Base-by-base conservation (phyloP, 2,888 invertebrate genomes). In the Macroteleia sp. region DNA sequence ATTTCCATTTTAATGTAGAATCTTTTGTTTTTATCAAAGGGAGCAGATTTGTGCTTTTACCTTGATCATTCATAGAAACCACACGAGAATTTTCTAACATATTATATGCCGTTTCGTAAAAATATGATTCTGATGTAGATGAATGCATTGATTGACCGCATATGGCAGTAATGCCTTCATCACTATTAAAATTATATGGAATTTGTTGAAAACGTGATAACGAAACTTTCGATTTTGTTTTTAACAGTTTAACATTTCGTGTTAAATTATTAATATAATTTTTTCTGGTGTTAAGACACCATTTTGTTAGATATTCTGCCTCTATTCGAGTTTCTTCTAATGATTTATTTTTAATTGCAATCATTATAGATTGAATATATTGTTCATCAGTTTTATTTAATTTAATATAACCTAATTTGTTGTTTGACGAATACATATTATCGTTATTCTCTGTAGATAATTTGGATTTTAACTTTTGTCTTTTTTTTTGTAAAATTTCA, bases 141-240 rank as follows among this genome's bases (percentile, higher is more conserved):
- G 16, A 42, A 34, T 64, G 64, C 52, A 42, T 52, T 14, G 64
- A 20, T 20, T 52, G 64, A 41, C 41, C 62, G 30, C 64, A 64
- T 1, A 64, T 14, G 12, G 52, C 30, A 30, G 16, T 20, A 10
- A 52, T 32, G 10, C 42, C 12, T 16, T 64, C 64, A 12, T 52
- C 17, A 25, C 34, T 54, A 14, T 12, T 5, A n/a, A 52, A 20
- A 42, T 52, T 34, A 12, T 10, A 4, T 10, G 64, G 42, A 22
- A 32, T 1, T 0, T 20, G 6, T 32, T 54, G 19, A 4, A 64
- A 42, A 12, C 64, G 52, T 8, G 52, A 42, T 25, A 64, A 2
- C 16, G 52, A 16, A 19, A 42, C 44, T 30, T 52, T 17, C 20
- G 16, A 42, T 56, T 56, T 67, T 19, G 14, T 67, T 67, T 56